Base-by-base conservation (phyloP, 2,113 vertebrate species). In the Hemicordylus capensis region DNA sequence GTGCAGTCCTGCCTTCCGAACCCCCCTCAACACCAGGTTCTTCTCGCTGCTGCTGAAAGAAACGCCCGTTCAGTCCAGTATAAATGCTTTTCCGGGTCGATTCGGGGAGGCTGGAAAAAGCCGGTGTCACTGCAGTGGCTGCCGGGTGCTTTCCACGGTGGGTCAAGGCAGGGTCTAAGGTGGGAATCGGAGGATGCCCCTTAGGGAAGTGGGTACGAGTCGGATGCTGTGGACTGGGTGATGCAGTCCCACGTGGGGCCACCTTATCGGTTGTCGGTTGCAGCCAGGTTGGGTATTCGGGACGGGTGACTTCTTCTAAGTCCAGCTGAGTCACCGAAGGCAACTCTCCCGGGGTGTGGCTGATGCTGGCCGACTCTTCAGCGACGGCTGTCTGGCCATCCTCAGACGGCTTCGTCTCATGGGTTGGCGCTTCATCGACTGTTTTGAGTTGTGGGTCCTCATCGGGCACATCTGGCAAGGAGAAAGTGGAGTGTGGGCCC, bases 11-110 rank as follows among this genome's bases (percentile, higher is more conserved):
- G 0, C 24, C 4, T 22, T 0, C 54, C 2, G 26, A 37, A 3
- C 17, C 66, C 37, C 56, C 37, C 0, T 10, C 19, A 1, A 15
- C 6, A 26, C 58, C 66, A 0, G 19, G 4, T 1, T 9, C 79
- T 24, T 69, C 46, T 28, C 0, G 76, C 74, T 91, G 94, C 6
- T 93, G 88, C 63, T 96, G 96, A 90, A 97, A 96, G 88, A 96
- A 84, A 37, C 95, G 94, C 28, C 96, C 96, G 0, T 97, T 97
- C 73, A 97, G 58, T 0, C 95, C 95, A 0, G 92, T 39, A 4
- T 90, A 93, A 86, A 91, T 59, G 6, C 90, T 93, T 44, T 44
- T 80, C 70, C 37, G 80, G 0, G 81, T 87, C 2, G 67, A 0
- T 0, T 0, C 14, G 51, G 92, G 70, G 34, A 48, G 15, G 1